A percentile compares a stretch with the other conserved stretches of the same genome.
Evolutionary conservation across 2,888 invertebrate genomes (phyloP).

Genomic region (Caenorhabditis panamensis): DNA sequence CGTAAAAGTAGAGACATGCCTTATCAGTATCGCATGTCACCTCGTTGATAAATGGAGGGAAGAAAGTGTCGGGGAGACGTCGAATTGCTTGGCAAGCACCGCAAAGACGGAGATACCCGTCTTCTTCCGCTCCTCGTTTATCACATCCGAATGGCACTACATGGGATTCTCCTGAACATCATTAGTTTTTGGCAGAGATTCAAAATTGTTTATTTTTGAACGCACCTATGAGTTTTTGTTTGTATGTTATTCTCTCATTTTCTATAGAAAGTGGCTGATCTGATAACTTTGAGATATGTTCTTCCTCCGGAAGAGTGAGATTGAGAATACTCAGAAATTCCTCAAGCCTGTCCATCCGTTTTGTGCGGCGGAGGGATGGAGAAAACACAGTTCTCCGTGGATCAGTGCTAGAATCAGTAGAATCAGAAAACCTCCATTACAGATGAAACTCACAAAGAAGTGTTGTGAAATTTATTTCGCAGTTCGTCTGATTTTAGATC

Average conservation of each 20-base stretch:
- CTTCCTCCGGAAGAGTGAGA: conserved; percentile 15
- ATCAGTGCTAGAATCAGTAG: conserved; percentile 57
- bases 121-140: conserved; percentile 80
- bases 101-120: conserved; percentile 81
- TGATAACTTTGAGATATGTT: conserved; percentile 25
- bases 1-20: conserved; percentile 81
- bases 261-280: conserved; percentile 67
- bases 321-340: conserved; percentile 56
- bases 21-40: conserved; percentile 81
- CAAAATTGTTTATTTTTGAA: background rate
- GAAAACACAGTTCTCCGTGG: conserved; percentile 77
- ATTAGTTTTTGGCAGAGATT: background rate
- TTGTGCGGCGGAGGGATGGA: conserved; percentile 71
- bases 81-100: conserved; percentile 81
- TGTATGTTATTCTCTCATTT: conserved; percentile 60
- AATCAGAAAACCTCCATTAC: background rate
- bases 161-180: conserved; percentile 78
- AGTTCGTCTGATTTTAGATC: conserved; percentile 74
- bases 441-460: conserved; percentile 75
- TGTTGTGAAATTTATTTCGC: conserved; percentile 72
- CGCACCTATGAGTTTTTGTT: conserved; percentile 71
- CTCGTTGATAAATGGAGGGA: conserved; percentile 82
- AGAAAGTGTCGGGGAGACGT: conserved; percentile 80
- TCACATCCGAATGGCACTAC: conserved; percentile 81
- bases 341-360: conserved; percentile 59